Conservation (phyloP, 2,113 vertebrate species). For the Marmota flaviventris region DNA sequence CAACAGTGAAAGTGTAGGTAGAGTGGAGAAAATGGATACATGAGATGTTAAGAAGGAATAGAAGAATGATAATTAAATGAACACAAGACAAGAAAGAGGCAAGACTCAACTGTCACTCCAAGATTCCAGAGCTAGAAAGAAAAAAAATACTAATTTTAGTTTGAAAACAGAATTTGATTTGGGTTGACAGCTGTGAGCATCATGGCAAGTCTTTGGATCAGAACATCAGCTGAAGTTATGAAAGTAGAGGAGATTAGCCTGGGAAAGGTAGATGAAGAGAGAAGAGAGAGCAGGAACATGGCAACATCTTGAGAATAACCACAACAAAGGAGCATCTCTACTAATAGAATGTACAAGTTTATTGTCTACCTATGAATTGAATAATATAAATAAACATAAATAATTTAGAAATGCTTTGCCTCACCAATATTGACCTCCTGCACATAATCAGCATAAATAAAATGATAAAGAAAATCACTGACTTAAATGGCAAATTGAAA, state of each 20-base stretch:
- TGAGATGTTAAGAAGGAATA: neutral
- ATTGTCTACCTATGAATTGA: neutral
- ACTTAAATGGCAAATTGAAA: slow-evolving; percentile 39
- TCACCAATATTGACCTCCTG: neutral
- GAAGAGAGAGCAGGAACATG: neutral
- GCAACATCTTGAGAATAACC: neutral
- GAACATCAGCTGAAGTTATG: neutral
- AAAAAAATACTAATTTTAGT: slow-evolving; percentile 7
- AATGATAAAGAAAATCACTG: slow-evolving; percentile 34
- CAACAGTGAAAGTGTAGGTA: neutral
- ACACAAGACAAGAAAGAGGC: neutral
- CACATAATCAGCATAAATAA: neutral
- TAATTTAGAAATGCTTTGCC: neutral
- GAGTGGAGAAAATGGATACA: neutral
- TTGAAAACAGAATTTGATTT: neutral
- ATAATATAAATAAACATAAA: neutral
- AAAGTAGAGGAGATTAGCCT: neutral
- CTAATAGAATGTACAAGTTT: neutral
- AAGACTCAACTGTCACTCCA: neutral
- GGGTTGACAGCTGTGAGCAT: neutral
- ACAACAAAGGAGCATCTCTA: neutral
- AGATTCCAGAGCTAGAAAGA: neutral
- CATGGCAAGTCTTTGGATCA: neutral
- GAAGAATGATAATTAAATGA: slow-evolving; percentile 2
- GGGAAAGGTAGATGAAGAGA: neutral